A percentile compares a stretch with the other conserved stretches of the same genome.
Evolutionary conservation across 2,113 vertebrate genomes (phyloP).

Genomic region (Zosterops japonicus): DNA sequence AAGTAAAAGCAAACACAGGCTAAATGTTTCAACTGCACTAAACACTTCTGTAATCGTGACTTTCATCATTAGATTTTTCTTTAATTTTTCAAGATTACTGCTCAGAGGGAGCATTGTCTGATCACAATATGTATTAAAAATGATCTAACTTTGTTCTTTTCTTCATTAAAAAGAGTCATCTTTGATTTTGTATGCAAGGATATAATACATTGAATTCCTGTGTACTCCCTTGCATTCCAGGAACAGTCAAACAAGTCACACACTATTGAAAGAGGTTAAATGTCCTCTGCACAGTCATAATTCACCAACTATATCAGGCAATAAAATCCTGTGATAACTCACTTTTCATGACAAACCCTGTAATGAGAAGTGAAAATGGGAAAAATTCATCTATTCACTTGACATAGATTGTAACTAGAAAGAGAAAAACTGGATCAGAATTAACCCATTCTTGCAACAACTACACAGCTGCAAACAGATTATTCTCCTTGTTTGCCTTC

Average conservation of each 20-base stretch:
- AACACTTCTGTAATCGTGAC: background rate
- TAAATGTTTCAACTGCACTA: background rate
- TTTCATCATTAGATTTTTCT: background rate
- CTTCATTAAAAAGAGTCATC: background rate
- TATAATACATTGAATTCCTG: slow-evolving; percentile 1
- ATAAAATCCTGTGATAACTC: slow-evolving; percentile 74
- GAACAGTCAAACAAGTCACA: slow-evolving; percentile 56
- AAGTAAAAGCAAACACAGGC: background rate
- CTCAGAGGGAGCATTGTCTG: background rate
- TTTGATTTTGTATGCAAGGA: slow-evolving; percentile 34
- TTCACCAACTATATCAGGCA: slow-evolving; percentile 70
- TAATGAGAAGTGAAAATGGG: slow-evolving; percentile 79
- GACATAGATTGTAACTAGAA: slow-evolving; percentile 62
- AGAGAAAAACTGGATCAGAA: slow-evolving; percentile 9
- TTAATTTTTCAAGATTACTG: background rate
- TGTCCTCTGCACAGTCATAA: slow-evolving; percentile 65
- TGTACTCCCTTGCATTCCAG: background rate
- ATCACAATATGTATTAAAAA: background rate
- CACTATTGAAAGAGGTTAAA: slow-evolving; percentile 69
- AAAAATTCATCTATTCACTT: slow-evolving; percentile 73
- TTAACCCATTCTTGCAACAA: slow-evolving; percentile 44
- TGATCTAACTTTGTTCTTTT: background rate
- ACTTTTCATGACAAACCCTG: slow-evolving; percentile 75
- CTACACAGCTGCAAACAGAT: background rate
- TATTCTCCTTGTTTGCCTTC: background rate